These are phyloP conservation scores for Ichneumoninae sp. DNA, from an alignment of 2,888 invertebrate species.

Conservation along the genomic window DNA sequence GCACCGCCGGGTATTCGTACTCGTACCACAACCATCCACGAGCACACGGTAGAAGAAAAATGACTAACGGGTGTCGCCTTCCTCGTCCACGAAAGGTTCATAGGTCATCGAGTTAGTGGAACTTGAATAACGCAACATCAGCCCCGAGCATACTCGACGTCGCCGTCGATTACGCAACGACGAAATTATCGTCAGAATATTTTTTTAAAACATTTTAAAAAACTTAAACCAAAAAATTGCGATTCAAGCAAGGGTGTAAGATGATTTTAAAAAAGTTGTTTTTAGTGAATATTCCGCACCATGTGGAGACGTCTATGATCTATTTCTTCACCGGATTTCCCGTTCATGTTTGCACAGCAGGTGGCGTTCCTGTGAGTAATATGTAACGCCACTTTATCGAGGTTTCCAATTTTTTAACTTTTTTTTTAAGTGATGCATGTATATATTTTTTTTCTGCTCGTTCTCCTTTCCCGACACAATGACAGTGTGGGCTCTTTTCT, in stretches of 20 bases:
- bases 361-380: conserved; percentile 59
- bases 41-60: conserved; percentile 16
- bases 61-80: conserved; percentile 62
- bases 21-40: background rate
- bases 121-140: conserved; percentile 28
- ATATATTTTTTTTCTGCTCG: conserved; percentile 40
- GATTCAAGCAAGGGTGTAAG: background rate
- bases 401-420: conserved; percentile 43
- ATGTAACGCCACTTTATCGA: conserved; percentile 67
- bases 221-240: background rate
- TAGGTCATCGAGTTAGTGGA: conserved; percentile 46
- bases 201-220: background rate
- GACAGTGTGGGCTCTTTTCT: conserved; percentile 33
- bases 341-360: conserved; percentile 67
- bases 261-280: background rate
- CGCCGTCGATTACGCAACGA: conserved; percentile 6
- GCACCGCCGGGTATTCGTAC: conserved; percentile 11
- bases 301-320: background rate
- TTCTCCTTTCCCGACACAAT: conserved; percentile 15
- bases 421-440: conserved; percentile 24
- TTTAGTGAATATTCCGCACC: background rate
- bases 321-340: conserved; percentile 57
- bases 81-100: conserved; percentile 55
- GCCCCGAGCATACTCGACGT: background rate
- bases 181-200: background rate